These are phyloP conservation scores for Piaya cayana DNA, from an alignment of 2,113 vertebrate species.

Conservation along the genomic window DNA sequence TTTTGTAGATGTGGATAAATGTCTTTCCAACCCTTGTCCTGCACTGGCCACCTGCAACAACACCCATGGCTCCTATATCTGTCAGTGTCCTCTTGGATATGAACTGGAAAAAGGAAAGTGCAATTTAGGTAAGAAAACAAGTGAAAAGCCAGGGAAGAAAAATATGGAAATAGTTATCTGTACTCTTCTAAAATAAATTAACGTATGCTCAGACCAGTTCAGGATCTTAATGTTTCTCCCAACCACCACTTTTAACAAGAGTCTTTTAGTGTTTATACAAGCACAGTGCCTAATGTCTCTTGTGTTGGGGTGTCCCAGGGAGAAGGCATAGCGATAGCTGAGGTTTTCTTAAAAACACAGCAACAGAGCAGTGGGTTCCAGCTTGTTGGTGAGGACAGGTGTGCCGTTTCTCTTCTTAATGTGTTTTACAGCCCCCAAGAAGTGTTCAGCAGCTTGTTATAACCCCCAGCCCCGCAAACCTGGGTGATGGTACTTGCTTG, in stretches of 20 bases:
- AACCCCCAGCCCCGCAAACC: neutral
- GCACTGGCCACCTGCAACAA: conserved; percentile 82
- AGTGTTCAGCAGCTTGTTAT: neutral
- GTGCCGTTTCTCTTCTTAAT: neutral
- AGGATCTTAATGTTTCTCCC: neutral
- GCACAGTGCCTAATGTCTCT: neutral
- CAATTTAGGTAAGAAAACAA: conserved; percentile 82
- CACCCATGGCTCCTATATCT: conserved; percentile 87
- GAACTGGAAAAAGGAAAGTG: conserved; percentile 90
- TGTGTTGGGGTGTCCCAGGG: neutral
- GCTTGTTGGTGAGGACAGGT: neutral
- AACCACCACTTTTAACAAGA: neutral
- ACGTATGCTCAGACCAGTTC: neutral
- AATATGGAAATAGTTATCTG: conserved; percentile 21
- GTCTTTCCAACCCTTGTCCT: conserved; percentile 86
- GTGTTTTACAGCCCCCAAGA: neutral
- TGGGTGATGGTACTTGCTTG: rapidly evolving
- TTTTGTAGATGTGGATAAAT: conserved; percentile 87
- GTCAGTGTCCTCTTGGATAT: conserved; percentile 88
- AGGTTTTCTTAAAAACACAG: neutral
- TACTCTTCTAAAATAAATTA: conserved; percentile 38
- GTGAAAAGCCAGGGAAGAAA: neutral
- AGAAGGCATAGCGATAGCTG: neutral
- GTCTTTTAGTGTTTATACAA: neutral
- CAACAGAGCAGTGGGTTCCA: neutral